Evolutionary conservation across 2,113 vertebrate genomes (phyloP), one percentile per base, ranked within the genome.

Genomic region (Choloepus hoffmanni): DNA sequence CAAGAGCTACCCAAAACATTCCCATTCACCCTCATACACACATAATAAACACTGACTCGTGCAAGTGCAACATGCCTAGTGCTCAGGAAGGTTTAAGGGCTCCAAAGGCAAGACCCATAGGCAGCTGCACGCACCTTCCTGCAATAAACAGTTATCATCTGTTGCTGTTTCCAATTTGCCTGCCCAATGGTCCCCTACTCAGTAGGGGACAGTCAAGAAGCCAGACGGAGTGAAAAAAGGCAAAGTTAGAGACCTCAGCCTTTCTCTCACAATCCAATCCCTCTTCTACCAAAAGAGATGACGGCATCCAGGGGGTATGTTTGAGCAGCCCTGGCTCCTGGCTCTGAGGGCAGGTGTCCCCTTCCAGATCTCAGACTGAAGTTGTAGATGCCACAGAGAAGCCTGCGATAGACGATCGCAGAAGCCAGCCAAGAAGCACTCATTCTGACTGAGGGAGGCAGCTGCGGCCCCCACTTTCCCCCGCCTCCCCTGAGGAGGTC

Each of bases 1-100:
- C 58, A 53, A 90, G n/a, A 82, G 40, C 74, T 62, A 85, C 85
- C 62, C 90, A 87, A 92, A 92, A 93, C 55, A 50, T 78, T n/a
- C 84, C 18, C 81, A 90, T 21, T 70, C 81, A 73, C 63, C 55
- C 30, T 4, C 43, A 24, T 18, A 0, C 81, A 50, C 84, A 90
- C 26, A 16, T 13, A 74, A 11, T 58, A 48, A 88, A 81, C 63
- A 90, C 28, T 76, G 82, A 36, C 79, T 81, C 60, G 7, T 16
- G 12, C 74, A 89, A 74, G 92, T 73, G 85, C n/a, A 45, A 85
- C 40, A 12, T 1, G 5, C 60, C 79, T 19, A 60, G 24, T n/a
- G 63, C 92, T n/a, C 30, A 0, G 28, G 18, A 45, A 90, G 36
- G 68, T 74, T 97, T 78, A 85, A n/a, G 36, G 76, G 73, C 45